Evolutionary conservation across 2,113 vertebrate species (phyloP).

Genomic region (Actenoides lindsayi): DNA sequence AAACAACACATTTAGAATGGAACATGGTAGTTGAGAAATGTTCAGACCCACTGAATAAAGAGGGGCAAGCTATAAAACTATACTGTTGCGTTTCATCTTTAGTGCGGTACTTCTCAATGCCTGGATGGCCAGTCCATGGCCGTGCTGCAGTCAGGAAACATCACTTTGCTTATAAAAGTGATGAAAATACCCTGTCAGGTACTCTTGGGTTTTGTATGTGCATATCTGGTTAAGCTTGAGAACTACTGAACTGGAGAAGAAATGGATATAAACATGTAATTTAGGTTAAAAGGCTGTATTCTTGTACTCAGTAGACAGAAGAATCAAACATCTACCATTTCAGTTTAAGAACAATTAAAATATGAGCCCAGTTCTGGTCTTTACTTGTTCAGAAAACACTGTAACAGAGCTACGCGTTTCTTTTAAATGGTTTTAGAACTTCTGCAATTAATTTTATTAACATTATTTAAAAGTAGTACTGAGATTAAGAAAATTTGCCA

Average conservation of each 20-base stretch:
- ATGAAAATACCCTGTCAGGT: background rate
- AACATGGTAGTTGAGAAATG: background rate
- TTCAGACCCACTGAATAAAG: background rate
- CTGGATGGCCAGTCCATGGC: background rate
- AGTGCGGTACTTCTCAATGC: background rate
- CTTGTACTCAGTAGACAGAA: background rate
- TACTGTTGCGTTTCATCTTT: background rate
- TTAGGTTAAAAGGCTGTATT: background rate
- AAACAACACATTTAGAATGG: background rate
- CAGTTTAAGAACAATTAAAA: background rate
- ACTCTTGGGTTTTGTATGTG: background rate
- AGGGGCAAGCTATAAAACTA: background rate
- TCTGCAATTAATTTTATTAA: background rate
- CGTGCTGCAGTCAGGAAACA: background rate
- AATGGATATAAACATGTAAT: background rate
- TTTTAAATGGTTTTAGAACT: background rate
- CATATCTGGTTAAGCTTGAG: background rate
- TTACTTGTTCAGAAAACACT: background rate
- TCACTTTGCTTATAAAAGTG: background rate
- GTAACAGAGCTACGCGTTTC: background rate
- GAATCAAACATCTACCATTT: background rate
- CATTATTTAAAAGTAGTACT: background rate
- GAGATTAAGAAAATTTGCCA: background rate
- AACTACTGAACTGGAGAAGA: background rate
- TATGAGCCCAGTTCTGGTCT: background rate